Evolutionary conservation across 2,888 invertebrate species (phyloP), one percentile per base, ranked within the genome.

Genomic region (Melieria picta): DNA sequence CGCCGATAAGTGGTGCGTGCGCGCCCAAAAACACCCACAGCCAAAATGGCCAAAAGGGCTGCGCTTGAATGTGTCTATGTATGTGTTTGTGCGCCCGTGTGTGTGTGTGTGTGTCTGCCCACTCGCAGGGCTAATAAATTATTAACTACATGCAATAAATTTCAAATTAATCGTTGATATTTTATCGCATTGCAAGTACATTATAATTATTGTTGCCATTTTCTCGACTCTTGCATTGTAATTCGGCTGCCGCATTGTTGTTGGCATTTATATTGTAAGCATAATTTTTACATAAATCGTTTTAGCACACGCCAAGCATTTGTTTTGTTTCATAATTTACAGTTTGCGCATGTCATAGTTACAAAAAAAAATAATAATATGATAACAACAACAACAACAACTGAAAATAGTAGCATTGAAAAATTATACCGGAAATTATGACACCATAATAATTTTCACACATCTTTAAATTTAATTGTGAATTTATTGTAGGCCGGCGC

Each of bases 141-240:
- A 83, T 83, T 81, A 81, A 83, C 80, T 78, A 77, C 81, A 78
- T 68, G 80, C 81, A 82, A 82, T 82, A 83, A 82, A 82, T 82
- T 81, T 82, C 80, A 82, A 83, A 82, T 82, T 83, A 82, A 82
- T 82, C 82, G 82, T 79, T 82, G 83, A 82, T 83, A 83, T 80
- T 82, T 83, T 82, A 82, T 82, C 82, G 77, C 80, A 79, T 72
- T 81, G 80, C 78, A 69, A 72, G 65, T 64, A 60, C 71, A 71
- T 70, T 57, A 64, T 72, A 66, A 72, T 75, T 72, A 71, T 68
- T 71, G 78, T 76, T 77, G 73, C 77, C 80, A 78, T 79, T 81
- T 60, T 4, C 7, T 56, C 7, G 13, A 66, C 58, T 6, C 4
- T 10, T 79, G n/a, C 6, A 50, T 16, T 45, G n/a, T 60, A 65